Base-by-base conservation (phyloP, 2,113 vertebrate genomes). In the Phaethon lepturus region DNA sequence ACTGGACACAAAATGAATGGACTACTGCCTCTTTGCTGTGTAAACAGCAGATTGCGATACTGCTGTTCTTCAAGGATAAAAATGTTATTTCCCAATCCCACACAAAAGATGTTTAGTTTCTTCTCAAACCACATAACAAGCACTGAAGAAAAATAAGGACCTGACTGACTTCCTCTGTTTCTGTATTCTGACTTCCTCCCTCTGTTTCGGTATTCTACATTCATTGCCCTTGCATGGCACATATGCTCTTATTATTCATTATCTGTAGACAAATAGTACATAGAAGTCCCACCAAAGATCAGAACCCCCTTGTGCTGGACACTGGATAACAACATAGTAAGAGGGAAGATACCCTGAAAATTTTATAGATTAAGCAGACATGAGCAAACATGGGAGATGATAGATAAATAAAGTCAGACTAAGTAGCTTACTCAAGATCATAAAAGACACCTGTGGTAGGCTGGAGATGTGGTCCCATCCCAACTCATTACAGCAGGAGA, bases 21-120 rank as follows among this genome's bases (percentile, higher is more conserved):
- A 80, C 63, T 73, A 53, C 44, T 72, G 17, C 19, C 55, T 69
- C 23, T 74, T 62, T 64, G 19, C 52, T 77, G 20, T 66, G 66
- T 69, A 96, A 97, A 97, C 78, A 96, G 75, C 88, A 98, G 97
- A 97, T 94, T 96, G 86, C 9, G 10, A n/a, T 83, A 35, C 44
- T 47, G 7, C 24, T 86, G 74, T 40, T 91, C 78, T 90, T 77
- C 13, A 2, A 59, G 35, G 69, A 86, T 90, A 90, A 69, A 96
- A 85, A 74, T 28, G 7, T 33, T 80, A 69, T 96, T 94, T 80
- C 93, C 64, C 59, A 86, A 6, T 75, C 80, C 89, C 76, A 72
- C 42, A 3, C 28, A n/a, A 66, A 88, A 92, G 25, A 67, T 77
- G 38, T 52, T 66, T 73, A 3, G 11, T 47, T 96, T 93, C 74